phyloP scores from a whole-genome alignment of 2,113 vertebrate genomes.

The Argyrosomus japonicus region DNA sequence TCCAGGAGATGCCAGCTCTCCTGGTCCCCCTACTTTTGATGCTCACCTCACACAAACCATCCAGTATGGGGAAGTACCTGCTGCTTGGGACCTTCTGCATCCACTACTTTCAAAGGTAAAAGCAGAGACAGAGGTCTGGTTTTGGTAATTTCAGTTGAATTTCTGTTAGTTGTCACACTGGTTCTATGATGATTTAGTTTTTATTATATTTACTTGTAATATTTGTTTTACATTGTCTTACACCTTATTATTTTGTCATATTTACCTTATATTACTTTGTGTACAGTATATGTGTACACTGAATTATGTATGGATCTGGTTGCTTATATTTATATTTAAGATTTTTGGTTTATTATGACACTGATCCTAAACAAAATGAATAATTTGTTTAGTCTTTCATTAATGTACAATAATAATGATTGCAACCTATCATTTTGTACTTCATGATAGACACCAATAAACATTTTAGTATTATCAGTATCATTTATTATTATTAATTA shows the following conservation, averaged over 20 bases:
- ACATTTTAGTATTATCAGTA: too few species aligned
- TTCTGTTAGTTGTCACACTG: neutral
- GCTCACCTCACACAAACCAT: conserved; percentile 74
- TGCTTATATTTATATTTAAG: too few species aligned
- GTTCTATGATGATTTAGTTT: neutral
- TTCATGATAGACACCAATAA: neutral
- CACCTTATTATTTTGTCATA: neutral
- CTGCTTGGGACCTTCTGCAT: conserved; percentile 87
- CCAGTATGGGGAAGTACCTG: conserved; percentile 78
- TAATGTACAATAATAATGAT: neutral
- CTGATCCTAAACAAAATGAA: neutral
- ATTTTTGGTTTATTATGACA: neutral
- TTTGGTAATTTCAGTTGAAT: neutral
- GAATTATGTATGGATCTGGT: neutral
- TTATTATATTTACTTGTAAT: neutral
- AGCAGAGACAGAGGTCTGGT: neutral
- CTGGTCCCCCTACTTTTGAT: conserved; percentile 80
- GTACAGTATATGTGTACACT: neutral
- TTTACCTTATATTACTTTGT: neutral
- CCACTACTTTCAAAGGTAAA: conserved; percentile 93
- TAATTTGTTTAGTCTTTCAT: neutral
- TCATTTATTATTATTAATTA: neutral
- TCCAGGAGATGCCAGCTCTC: conserved; percentile 90
- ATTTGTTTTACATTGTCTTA: neutral
- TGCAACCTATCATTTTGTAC: neutral